Evolutionary conservation across 1,140 invertebrate genomes (phyloP), one percentile per base, ranked within the genome.

Genomic region (Hyposmocoma kahamanoa): DNA sequence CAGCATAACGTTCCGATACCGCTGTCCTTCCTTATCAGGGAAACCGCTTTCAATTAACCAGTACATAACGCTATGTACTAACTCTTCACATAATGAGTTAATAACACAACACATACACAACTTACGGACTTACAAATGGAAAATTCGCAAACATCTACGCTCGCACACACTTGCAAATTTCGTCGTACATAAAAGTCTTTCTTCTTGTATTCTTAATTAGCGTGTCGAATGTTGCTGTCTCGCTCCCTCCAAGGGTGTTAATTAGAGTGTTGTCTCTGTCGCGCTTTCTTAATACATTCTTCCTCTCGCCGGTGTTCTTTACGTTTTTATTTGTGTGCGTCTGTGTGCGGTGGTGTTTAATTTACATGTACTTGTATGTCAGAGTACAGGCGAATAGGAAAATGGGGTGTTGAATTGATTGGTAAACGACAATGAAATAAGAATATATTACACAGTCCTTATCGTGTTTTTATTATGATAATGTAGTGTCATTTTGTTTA

Each of bases 161-260:
- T 67, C 72, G 32, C 73, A 71, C 72, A 84, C 78, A 59, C 41
- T 34, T 22, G 61, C 53, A 48, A 49, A 42, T 59, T 56, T 47
- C 48, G 34, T 53, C 69, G 59, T 73, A 83, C 76, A 79, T 83
- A 85, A 80, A 81, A 84, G 70, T 68, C 75, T 83, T 85, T 85
- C 82, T 85, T 85, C 79, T 85, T 82, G 79, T 85, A 83, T 85
- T 85, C 79, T 82, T 85, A 85, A 85, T 85, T 85, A 85, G 82
- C 82, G 79, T 83, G 79, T 80, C 77, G 77, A 61, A 18, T 72
- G 34, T 38, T 21, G 17, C 58, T 30, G 49, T 83, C 76, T 49
- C 68, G 44, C 42, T 85, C 67, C 17, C 56, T 17, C 77, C 1
- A 21, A 49, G 18, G 50, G 72, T 70, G 74, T 74, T 85, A 85